Conservation (phyloP, 1,140 invertebrate species). For the Pteromalus puparum region DNA sequence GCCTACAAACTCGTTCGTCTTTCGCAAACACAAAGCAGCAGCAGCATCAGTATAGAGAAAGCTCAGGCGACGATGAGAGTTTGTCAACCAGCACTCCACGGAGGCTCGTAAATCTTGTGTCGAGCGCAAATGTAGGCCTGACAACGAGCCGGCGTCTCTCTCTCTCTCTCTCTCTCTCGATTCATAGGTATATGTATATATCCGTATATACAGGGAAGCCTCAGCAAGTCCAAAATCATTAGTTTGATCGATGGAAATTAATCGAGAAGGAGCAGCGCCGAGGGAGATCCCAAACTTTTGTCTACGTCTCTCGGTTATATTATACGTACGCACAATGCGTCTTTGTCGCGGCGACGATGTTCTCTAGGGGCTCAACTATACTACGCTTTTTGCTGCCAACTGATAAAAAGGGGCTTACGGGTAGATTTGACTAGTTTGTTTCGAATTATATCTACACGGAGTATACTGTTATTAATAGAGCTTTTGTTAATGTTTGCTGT, state of each 20-base stretch:
- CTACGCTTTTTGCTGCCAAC: not conserved
- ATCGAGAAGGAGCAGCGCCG: conserved; percentile 13
- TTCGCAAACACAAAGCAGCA: not conserved
- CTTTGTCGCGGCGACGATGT: not conserved
- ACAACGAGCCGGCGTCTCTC: conserved; percentile 11
- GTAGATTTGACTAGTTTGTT: no score
- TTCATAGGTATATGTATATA: not conserved
- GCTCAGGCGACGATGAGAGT: conserved; percentile 2
- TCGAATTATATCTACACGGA: no score
- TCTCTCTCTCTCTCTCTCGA: not conserved
- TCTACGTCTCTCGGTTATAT: not conserved
- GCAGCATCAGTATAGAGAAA: not conserved
- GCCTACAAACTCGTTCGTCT: not conserved
- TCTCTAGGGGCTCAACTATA: not conserved
- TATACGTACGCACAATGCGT: conserved; percentile 8
- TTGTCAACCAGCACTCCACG: conserved; percentile 30
- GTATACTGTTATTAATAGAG: no score
- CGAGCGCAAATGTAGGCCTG: conserved; percentile 30
- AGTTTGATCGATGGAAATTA: conserved; percentile 46
- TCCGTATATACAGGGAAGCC: not conserved
- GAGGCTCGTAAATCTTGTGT: conserved; percentile 45
- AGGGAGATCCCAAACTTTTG: conserved; percentile 20
- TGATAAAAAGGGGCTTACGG: no score
- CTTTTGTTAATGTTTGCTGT: no score
- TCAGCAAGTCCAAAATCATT: conserved; percentile 34